These are phyloP conservation scores for Drosophila pachea DNA, from an alignment of 1,140 invertebrate species.

Conservation along the genomic window DNA sequence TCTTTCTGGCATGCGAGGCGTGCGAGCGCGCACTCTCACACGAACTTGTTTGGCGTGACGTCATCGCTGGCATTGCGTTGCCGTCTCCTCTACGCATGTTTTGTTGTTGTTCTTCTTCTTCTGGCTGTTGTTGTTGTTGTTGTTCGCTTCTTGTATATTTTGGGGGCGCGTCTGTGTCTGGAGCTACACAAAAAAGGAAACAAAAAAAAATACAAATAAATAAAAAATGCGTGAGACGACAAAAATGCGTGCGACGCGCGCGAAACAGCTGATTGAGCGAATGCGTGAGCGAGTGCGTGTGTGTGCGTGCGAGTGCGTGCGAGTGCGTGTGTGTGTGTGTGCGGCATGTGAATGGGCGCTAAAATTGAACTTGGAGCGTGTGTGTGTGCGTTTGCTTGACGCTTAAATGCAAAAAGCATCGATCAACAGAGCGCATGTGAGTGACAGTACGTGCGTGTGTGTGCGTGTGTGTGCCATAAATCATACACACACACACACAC, in stretches of 20 bases:
- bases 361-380: neutral
- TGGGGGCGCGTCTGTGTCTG: conserved; percentile 59
- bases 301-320: too few relatives aligned
- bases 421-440: conserved; percentile 7
- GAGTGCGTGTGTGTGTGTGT: neutral
- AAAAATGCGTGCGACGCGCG: conserved; percentile 27
- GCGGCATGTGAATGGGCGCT: neutral
- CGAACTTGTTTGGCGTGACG: conserved; percentile 64
- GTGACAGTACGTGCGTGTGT: conserved; percentile 1
- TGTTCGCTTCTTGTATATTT: conserved; percentile 24
- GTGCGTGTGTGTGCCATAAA: conserved; percentile 22
- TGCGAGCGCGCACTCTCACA: conserved; percentile 6
- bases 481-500: conserved; percentile 5
- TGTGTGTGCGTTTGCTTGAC: neutral
- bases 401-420: conserved; percentile 5
- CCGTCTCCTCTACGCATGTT: conserved; percentile 58
- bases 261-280: conserved; percentile 43
- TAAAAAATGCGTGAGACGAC: conserved; percentile 35
- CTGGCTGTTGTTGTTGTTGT: too few relatives aligned
- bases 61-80: conserved; percentile 52
- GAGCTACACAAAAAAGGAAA: too few relatives aligned
- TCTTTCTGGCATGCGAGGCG: conserved; percentile 19
- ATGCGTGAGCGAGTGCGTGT: conserved; percentile 2
- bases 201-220: too few relatives aligned
- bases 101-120: too few relatives aligned